Base-by-base conservation (phyloP, 2,888 invertebrate species). In the Lacanobia wlatinum region DNA sequence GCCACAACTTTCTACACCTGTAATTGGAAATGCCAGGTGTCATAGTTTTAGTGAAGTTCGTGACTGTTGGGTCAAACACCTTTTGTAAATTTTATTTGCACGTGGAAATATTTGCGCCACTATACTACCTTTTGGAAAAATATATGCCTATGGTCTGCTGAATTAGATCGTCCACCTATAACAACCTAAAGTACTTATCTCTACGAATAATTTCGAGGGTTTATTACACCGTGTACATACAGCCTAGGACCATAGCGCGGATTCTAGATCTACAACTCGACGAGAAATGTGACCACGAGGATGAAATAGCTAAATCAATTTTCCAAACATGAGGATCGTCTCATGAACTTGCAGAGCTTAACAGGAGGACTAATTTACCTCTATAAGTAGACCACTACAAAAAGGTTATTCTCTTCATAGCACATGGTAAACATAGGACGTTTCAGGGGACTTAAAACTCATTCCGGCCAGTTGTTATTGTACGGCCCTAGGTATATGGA, bases 11-110 rank as follows among this genome's bases (percentile, higher is more conserved):
- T 86, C 86, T 87, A 87, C 87, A 89, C 88, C 87, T 88, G 87
- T 90, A 90, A 91, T 90, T 90, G 88, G 87, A 79, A 88, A 88
- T 82, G 82, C 82, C 85, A 87, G 85, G 84, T 87, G 79, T 80
- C 77, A 76, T 80, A 78, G 82, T 81, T 83, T 70, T 68, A 23
- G 5, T 46, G 66, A 70, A 81, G 66, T 77, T 80, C 21, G 53
- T 48, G 59, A 63, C 55, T 59, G 23, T 65, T 38, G 40, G 70
- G 38, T 77, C 53, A 59, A 73, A 71, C 14, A 60, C 46, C 34
- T 55, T 69, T 76, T 78, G 62, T n/a, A 48, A 43, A 40, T 56
- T 23, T 65, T 67, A n/a, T 78, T 78, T 69, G 34, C 28, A 61
- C 14, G 14, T 4, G 23, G 7, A 50, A 58, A 2, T 16, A n/a